Base-by-base conservation (phyloP, 2,888 invertebrate species). In the Drosophila niveifrons region DNA sequence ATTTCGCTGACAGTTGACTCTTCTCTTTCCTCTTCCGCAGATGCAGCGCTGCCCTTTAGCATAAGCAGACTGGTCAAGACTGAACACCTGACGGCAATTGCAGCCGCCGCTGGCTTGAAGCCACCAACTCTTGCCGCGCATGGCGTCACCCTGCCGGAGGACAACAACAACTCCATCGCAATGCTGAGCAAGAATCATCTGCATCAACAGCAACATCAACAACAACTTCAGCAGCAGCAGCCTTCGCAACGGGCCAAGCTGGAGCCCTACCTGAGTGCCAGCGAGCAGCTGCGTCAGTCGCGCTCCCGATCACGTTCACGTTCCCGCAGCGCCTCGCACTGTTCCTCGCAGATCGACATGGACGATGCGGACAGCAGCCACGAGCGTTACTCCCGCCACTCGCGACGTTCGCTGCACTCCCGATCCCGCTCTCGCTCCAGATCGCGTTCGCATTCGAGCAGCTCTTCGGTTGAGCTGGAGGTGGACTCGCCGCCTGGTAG, bases 11-110 rank as follows among this genome's bases (percentile, higher is more conserved):
- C 61, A 52, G 66, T 46, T 66, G 18, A 23, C 23, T 44, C 31
- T 41, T 15, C n/a, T 7, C 18, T 11, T 43, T 17, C 23, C 11
- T 31, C 28, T 18, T 10, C 3, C 94, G 3, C 95, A 97, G 97
- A 96, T 89, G 95, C 82, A 15, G 51, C 96, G 91, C 95, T 97
- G 88, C 96, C 97, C 88, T 97, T 97, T 88, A 96, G 97, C 67
- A 95, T 97, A 88, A 96, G 95, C 91, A 95, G 97, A 68, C 93
- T 97, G 80, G 96, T 97, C 76, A 91, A 92, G 89, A 90, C 90
- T 84, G 91, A 92, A 82, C 90, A 90, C 61, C 82, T 91, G 53
- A 80, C 94, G 79, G 94, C 94, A 43, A 93, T 93, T 31, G 93
- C 61, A 91, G 92, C 82, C 90, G 92, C 80, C 93, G 94, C 78